These are phyloP conservation scores for Gallirallus australis DNA, from an alignment of 2,797 vertebrate species.

Conservation along the genomic window DNA sequence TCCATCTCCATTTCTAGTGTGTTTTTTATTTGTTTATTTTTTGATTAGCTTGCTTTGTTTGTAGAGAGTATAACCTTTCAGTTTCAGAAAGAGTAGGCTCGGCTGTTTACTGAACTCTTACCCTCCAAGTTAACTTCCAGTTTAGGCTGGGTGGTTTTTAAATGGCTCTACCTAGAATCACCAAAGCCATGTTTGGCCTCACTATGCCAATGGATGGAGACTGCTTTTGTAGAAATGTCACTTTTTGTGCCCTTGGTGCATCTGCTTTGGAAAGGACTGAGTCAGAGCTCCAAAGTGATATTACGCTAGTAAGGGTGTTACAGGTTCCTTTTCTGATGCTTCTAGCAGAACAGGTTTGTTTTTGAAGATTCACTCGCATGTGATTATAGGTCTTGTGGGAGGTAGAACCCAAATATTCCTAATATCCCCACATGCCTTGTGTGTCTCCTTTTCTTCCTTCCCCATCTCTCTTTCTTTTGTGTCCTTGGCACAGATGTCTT, in stretches of 20 bases:
- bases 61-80: neutral
- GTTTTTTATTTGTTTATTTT: neutral
- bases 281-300: neutral
- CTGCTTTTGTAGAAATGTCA: neutral
- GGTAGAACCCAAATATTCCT: neutral
- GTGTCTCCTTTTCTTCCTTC: neutral
- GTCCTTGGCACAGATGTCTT: neutral
- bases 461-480: neutral
- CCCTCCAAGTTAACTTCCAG: neutral
- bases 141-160: neutral
- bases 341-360: neutral
- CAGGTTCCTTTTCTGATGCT: neutral
- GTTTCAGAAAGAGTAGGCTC: neutral
- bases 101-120: neutral
- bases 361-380: fast-evolving
- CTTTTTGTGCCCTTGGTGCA: neutral
- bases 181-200: neutral
- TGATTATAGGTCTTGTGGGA: neutral
- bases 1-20: neutral
- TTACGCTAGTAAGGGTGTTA: neutral
- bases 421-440: neutral
- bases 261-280: neutral
- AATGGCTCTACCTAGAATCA: neutral
- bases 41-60: neutral
- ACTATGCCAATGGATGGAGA: neutral